Evolutionary conservation across 1,140 invertebrate genomes (phyloP).

Genomic region (Musca domestica): DNA sequence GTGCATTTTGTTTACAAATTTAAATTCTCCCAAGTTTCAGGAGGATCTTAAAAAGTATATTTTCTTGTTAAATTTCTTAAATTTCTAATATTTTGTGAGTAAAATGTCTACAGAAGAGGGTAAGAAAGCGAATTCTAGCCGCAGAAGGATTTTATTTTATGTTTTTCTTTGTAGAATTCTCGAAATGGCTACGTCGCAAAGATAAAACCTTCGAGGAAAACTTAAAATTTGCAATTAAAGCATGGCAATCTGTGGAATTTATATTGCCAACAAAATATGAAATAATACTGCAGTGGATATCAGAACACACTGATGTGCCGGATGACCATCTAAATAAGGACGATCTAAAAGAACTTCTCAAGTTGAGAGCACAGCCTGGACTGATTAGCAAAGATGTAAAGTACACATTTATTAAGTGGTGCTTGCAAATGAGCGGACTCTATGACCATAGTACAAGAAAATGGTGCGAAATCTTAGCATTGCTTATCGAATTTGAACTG

Average conservation of each 20-base stretch:
- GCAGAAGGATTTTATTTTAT: neutral
- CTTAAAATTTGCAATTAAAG: conserved; percentile 43
- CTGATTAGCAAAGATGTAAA: conserved; percentile 33
- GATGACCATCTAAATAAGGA: conserved; percentile 19
- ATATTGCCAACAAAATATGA: conserved; percentile 43
- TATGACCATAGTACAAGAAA: neutral
- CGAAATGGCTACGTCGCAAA: conserved; percentile 35
- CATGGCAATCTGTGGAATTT: conserved; percentile 49
- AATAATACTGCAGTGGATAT: conserved; percentile 40
- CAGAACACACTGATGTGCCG: neutral
- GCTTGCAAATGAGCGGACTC: neutral
- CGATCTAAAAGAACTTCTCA: conserved; percentile 35
- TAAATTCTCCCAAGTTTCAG: no score
- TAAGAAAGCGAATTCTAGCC: neutral
- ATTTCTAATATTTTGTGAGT: no score
- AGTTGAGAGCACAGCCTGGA: conserved; percentile 38
- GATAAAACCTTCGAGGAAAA: conserved; percentile 35
- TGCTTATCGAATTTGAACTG: conserved; percentile 34
- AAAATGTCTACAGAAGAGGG: conserved; percentile 18
- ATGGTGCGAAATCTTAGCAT: conserved; percentile 28
- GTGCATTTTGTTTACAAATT: no score
- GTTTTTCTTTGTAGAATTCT: conserved; percentile 36
- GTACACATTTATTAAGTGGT: conserved; percentile 24
- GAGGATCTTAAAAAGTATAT: no score
- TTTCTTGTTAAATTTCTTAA: no score